phyloP scores from a whole-genome alignment of 2,888 invertebrate genomes.

The Tanytarsus gracilentus region DNA sequence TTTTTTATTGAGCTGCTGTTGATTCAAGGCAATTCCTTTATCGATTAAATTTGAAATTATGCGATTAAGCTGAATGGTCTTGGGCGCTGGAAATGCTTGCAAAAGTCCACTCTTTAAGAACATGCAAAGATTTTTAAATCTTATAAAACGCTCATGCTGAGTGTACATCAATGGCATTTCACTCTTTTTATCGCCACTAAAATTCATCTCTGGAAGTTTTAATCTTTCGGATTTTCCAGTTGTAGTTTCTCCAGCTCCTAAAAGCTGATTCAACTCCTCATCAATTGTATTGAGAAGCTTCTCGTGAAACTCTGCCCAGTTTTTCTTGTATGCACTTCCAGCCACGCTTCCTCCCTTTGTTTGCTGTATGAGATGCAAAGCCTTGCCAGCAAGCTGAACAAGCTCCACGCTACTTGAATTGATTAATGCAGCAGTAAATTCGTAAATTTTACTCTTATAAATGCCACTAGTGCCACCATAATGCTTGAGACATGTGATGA shows the following conservation, averaged over 20 bases:
- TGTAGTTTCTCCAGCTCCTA: background rate
- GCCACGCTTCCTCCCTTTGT: slow-evolving; percentile 35
- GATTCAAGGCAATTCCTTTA: slow-evolving; percentile 36
- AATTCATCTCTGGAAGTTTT: slow-evolving; percentile 23
- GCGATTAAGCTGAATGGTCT: slow-evolving; percentile 35
- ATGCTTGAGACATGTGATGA: slow-evolving; percentile 34
- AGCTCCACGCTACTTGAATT: slow-evolving; percentile 33
- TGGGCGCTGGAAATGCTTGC: slow-evolving; percentile 37
- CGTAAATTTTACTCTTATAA: slow-evolving; percentile 34
- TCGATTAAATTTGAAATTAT: slow-evolving; percentile 35
- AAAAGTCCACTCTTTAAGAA: slow-evolving; percentile 31
- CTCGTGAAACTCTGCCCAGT: slow-evolving; percentile 16
- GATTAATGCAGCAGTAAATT: slow-evolving; percentile 34
- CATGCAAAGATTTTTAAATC: slow-evolving; percentile 31
- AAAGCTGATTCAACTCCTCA: background rate
- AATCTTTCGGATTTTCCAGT: slow-evolving; percentile 3
- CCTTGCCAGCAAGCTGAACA: slow-evolving; percentile 35
- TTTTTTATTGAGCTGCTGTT: slow-evolving; percentile 34
- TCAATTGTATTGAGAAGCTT: slow-evolving; percentile 7
- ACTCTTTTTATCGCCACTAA: background rate
- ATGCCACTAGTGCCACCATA: slow-evolving; percentile 36
- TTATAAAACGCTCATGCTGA: slow-evolving; percentile 18
- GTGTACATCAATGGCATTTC: slow-evolving; percentile 29
- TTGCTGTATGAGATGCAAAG: slow-evolving; percentile 38
- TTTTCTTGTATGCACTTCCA: slow-evolving; percentile 11